Conservation (phyloP, 2,888 invertebrate genomes). For the Cryptus viduatorius region DNA sequence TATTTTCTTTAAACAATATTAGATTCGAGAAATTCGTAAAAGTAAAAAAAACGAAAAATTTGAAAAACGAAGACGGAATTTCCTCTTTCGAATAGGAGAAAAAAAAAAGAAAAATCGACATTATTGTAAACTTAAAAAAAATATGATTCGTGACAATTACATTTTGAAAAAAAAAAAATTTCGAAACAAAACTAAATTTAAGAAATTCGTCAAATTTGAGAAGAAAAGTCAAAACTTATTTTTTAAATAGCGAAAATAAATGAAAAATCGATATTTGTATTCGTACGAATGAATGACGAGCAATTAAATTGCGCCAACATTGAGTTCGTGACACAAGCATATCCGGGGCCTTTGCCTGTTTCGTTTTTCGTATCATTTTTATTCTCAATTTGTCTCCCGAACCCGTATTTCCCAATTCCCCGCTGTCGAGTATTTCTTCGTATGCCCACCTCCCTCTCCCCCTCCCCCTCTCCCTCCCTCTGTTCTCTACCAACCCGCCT, state of each 20-base stretch:
- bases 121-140: too few relatives aligned
- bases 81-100: too few relatives aligned
- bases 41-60: too few relatives aligned
- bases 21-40: too few relatives aligned
- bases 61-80: too few relatives aligned
- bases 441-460: not conserved
- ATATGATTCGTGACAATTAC: too few relatives aligned
- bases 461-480: not conserved
- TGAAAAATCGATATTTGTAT: not conserved
- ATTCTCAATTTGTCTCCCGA: not conserved
- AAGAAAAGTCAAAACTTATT: not conserved
- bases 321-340: not conserved
- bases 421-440: conserved; percentile 13
- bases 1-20: too few relatives aligned
- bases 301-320: not conserved
- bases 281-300: not conserved
- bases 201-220: not conserved
- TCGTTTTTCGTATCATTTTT: not conserved
- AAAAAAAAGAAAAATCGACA: too few relatives aligned
- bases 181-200: too few relatives aligned
- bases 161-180: too few relatives aligned
- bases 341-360: not conserved
- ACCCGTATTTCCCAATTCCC: not conserved
- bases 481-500: conserved; percentile 29
- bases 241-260: not conserved